Conservation (phyloP, 1,140 invertebrate species). For the Dendrolimus punctatus region DNA sequence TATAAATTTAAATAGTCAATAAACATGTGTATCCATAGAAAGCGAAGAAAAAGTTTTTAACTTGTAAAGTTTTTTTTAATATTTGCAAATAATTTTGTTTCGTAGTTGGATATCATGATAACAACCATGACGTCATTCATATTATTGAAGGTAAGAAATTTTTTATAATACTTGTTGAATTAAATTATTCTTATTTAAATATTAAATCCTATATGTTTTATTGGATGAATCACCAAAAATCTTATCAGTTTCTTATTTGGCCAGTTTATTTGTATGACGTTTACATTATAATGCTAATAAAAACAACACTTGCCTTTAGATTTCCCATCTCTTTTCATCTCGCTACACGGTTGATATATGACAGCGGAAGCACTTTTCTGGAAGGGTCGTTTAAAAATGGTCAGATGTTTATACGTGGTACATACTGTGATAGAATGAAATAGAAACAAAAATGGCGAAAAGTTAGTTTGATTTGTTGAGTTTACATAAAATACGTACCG, state of each 20-base stretch:
- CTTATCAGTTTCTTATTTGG: slow-evolving; percentile 58
- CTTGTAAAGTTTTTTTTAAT: slow-evolving; percentile 21
- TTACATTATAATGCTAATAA: slow-evolving; percentile 24
- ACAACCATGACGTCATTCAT: slow-evolving; percentile 72
- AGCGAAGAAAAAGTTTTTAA: slow-evolving; percentile 32
- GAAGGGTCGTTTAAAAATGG: slow-evolving; percentile 9
- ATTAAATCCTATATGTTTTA: slow-evolving; percentile 1
- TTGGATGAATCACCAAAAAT: slow-evolving; percentile 30
- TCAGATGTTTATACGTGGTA: slow-evolving; percentile 16
- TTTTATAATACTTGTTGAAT: slow-evolving; percentile 6
- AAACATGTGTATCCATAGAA: slow-evolving; percentile 45
- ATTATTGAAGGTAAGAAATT: slow-evolving; percentile 62
- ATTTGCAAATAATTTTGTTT: slow-evolving; percentile 55
- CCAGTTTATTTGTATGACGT: slow-evolving; percentile 34
- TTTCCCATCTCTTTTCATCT: slow-evolving; percentile 25
- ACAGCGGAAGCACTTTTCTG: slow-evolving; percentile 3
- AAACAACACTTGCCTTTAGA: slow-evolving; percentile 9
- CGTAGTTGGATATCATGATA: slow-evolving; percentile 67
- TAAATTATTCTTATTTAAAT: neutral
- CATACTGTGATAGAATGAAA: slow-evolving; percentile 32
- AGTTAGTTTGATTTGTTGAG: slow-evolving; percentile 10
- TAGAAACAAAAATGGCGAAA: slow-evolving; percentile 28
- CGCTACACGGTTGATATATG: neutral
- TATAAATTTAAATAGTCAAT: slow-evolving; percentile 20
- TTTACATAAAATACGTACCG: neutral